Evolutionary conservation across 1,140 invertebrate species (phyloP).

Genomic region (Penaeus chinensis): DNA sequence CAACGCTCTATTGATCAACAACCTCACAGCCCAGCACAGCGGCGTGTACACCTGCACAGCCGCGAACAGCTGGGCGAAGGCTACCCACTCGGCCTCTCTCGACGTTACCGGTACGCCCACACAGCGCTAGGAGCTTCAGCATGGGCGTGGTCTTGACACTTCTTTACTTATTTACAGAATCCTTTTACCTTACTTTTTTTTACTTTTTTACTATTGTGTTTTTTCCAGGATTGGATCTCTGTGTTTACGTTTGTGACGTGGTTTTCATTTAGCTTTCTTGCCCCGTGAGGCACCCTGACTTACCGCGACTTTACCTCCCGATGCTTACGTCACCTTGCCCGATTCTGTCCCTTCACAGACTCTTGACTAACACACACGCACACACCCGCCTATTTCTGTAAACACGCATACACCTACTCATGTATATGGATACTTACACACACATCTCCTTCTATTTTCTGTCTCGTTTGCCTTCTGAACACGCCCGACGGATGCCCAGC

Average conservation of each 20-base stretch:
- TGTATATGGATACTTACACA: no score
- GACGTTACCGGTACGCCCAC: constrained; percentile 68
- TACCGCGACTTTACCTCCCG: constrained; percentile 26
- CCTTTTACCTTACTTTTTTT: no score
- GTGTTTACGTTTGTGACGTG: constrained; percentile 1
- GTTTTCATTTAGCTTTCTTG: background rate
- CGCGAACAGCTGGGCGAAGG: constrained; percentile 67
- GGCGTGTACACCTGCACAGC: constrained; percentile 70
- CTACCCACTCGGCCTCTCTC: constrained; percentile 42
- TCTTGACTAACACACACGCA: no score
- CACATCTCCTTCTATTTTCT: no score
- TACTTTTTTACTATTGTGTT: background rate
- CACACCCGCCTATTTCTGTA: no score
- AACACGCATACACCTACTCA: no score
- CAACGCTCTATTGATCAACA: constrained; percentile 80
- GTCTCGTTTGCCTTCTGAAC: no score
- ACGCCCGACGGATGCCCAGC: no score
- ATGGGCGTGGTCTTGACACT: no score
- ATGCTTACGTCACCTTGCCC: constrained; percentile 8
- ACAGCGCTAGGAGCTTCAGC: background rate
- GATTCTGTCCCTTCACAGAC: background rate
- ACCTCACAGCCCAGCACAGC: constrained; percentile 73
- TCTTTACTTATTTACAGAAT: no score
- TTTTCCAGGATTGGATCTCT: background rate
- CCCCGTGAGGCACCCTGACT: background rate